A percentile compares a stretch with the other conserved stretches of the same genome.
Evolutionary conservation across 2,888 invertebrate genomes (phyloP).

Genomic region (Cerastoderma edule): DNA sequence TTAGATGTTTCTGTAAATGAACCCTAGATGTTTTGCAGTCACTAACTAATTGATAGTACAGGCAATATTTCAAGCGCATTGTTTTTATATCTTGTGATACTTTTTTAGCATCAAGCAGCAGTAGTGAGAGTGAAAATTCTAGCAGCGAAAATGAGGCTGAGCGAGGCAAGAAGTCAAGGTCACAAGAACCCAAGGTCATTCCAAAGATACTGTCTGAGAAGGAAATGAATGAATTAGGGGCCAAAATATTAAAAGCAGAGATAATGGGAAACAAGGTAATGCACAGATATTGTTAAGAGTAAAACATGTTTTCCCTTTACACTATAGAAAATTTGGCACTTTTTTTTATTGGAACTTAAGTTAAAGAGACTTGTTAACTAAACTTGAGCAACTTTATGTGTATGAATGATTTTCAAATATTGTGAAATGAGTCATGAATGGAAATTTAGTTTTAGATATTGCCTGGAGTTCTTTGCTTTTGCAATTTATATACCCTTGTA

Average conservation of each 20-base stretch:
- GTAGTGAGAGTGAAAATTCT: slow-evolving; percentile 31
- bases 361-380: no score
- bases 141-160: slow-evolving; percentile 37
- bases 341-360: not conserved
- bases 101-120: slow-evolving; percentile 49
- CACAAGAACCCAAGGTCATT: slow-evolving; percentile 24
- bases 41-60: no score
- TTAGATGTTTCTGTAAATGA: no score
- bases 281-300: not conserved
- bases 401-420: no score
- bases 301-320: not conserved
- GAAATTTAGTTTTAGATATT: no score
- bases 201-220: slow-evolving; percentile 76
- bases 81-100: not conserved
- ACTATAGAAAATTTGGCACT: not conserved
- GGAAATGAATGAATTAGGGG: slow-evolving; percentile 95
- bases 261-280: slow-evolving; percentile 91
- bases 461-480: no score
- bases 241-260: slow-evolving; percentile 96
- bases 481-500: no score
- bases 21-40: no score
- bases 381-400: no score
- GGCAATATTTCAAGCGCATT: no score
- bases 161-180: slow-evolving; percentile 46
- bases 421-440: no score